Percentiles rank a stretch among this genome's conserved stretches.
Evolutionary conservation across 2,888 invertebrate species (phyloP).

Genomic region (Noctuana brunneofusca): DNA sequence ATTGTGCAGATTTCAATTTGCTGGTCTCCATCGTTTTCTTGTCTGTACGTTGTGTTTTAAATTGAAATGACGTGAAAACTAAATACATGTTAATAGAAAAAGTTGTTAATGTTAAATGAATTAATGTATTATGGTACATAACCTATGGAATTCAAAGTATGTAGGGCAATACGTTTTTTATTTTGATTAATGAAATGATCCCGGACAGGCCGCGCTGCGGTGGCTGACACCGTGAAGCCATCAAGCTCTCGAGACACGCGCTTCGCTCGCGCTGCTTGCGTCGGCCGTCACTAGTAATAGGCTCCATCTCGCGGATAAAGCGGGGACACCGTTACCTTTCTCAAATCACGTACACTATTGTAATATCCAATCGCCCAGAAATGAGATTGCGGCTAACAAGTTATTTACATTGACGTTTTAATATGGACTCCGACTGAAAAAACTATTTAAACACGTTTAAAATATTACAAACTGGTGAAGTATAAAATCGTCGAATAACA

Average conservation of each 20-base stretch:
- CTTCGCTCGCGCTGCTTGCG: slow-evolving; percentile 55
- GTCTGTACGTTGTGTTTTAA: neutral
- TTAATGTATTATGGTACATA: neutral
- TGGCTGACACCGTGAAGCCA: slow-evolving; percentile 37
- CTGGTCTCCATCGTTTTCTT: neutral
- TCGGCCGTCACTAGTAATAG: slow-evolving; percentile 56
- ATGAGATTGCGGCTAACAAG: slow-evolving; percentile 84
- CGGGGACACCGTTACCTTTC: slow-evolving; percentile 81
- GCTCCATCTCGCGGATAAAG: slow-evolving; percentile 80
- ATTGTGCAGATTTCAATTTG: slow-evolving; percentile 15
- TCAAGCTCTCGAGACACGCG: slow-evolving; percentile 46
- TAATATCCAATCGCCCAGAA: slow-evolving; percentile 82
- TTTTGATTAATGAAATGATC: slow-evolving; percentile 58
- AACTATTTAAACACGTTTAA: slow-evolving; percentile 83
- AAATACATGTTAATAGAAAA: neutral
- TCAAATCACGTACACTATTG: slow-evolving; percentile 83
- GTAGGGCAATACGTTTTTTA: slow-evolving; percentile 45
- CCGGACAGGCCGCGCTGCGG: slow-evolving; percentile 35
- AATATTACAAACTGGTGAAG: no score
- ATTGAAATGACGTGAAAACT: slow-evolving; percentile 8
- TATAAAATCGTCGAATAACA: neutral
- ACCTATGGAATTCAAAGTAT: neutral
- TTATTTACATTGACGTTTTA: slow-evolving; percentile 84
- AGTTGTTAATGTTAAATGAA: neutral
- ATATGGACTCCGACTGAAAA: slow-evolving; percentile 76